Evolutionary conservation across 2,113 vertebrate genomes (phyloP), one percentile per base, ranked within the genome.

Genomic region (Chiloscyllium plagiosum): DNA sequence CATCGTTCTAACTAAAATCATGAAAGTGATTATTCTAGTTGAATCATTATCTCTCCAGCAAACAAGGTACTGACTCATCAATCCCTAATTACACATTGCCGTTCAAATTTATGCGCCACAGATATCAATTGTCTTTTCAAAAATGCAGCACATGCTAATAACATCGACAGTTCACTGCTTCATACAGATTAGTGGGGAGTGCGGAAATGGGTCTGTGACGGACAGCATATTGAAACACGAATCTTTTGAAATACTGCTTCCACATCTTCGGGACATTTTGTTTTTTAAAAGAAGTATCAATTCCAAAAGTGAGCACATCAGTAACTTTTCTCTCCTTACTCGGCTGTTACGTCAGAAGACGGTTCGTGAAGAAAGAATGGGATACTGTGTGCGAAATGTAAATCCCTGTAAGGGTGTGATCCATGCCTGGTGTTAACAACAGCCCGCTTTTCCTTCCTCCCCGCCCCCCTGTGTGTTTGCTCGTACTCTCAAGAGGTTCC

Each of bases 51-150:
- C 12, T 95, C 68, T 95, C 94, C 52, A 69, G 69, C 69, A 95
- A 52, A 69, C 42, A 29, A 47, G 69, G 47, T 52, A 69, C 69
- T 95, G 94, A 95, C 42, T 95, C 94, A 72, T 76, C 69, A 76
- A 2, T 95, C 94, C 69, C 33, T 72, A 52, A 95, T 95, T 72
- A 52, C 94, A 50, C 24, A 42, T 94, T 70, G 93, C 22, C 93
- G 70, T 94, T 94, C 42, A 94, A 50, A 94, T 94, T 94, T 94
- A 95, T 95, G 69, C 69, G 52, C 42, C 37, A 95, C 52, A 42
- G n/a, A 72, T 95, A 47, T 95, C 94, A 72, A 70, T 24, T 13
- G 66, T 26, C 65, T 12, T 87, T 86, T 68, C 26, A 47, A 70
- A 47, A 50, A 69, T 72, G 22, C 69, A 95, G 47, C 87, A 33